These are phyloP conservation scores for Ginglymostoma cirratum DNA, from an alignment of 2,113 vertebrate genomes.

Conservation along the genomic window DNA sequence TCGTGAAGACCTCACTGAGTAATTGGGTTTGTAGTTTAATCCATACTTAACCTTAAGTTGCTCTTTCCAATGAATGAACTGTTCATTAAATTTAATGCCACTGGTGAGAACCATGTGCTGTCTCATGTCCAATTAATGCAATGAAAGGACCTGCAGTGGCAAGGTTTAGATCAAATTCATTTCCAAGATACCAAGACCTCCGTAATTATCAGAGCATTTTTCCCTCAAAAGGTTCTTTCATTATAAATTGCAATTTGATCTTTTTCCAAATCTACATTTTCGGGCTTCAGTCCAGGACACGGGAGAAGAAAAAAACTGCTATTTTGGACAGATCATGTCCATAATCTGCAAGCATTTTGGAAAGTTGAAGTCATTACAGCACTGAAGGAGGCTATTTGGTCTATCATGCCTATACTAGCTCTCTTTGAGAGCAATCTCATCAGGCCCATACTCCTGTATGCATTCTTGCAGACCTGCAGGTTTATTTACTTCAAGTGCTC, in stretches of 20 bases:
- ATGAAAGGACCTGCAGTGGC: not conserved
- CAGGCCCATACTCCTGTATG: too few species aligned
- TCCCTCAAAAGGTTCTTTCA: not conserved
- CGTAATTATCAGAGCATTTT: not conserved
- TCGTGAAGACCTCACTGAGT: not conserved
- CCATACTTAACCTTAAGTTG: constrained; percentile 22
- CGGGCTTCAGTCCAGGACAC: not conserved
- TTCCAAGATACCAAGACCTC: not conserved
- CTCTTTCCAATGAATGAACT: not conserved
- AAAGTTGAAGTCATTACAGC: too few species aligned
- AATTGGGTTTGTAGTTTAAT: constrained; percentile 24
- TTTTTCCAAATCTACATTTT: not conserved
- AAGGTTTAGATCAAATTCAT: not conserved
- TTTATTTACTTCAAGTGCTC: too few species aligned
- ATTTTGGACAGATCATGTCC: not conserved
- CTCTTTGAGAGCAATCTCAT: too few species aligned
- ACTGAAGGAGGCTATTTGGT: too few species aligned
- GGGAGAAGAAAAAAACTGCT: not conserved
- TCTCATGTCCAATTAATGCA: not conserved
- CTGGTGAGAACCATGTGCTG: not conserved
- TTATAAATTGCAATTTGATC: not conserved
- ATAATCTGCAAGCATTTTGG: not conserved
- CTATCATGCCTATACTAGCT: too few species aligned
- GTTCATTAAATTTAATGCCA: constrained; percentile 1
- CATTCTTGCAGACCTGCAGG: too few species aligned